Percentiles rank a stretch among this genome's conserved stretches.
Evolutionary conservation across 2,888 invertebrate species (phyloP).

Genomic region (Balanococcus diminutus): DNA sequence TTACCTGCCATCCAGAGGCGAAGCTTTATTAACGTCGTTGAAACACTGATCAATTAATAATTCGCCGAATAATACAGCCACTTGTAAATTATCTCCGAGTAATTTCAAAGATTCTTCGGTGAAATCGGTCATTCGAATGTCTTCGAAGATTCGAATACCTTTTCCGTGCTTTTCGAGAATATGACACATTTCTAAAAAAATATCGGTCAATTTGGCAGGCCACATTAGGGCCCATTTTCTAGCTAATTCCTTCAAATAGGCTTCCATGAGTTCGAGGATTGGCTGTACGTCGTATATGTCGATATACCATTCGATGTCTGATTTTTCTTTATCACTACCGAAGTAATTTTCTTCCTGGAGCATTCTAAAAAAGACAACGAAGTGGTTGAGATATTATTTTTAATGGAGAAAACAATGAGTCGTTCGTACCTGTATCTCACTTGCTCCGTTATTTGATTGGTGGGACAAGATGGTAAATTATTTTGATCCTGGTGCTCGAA

Average conservation of each 20-base stretch:
- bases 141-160: neutral
- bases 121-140: neutral
- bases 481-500: constrained; percentile 65
- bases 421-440: constrained; percentile 51
- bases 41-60: constrained; percentile 54
- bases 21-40: constrained; percentile 31
- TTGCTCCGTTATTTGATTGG: constrained; percentile 52
- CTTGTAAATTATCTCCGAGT: constrained; percentile 47
- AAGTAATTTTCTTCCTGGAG: constrained; percentile 67
- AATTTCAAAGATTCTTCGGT: constrained; percentile 27
- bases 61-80: constrained; percentile 56
- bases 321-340: constrained; percentile 69
- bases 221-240: constrained; percentile 70
- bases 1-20: constrained; percentile 55
- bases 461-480: constrained; percentile 49
- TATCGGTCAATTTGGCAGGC: constrained; percentile 68
- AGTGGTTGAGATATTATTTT: neutral
- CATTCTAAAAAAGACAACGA: constrained; percentile 55
- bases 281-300: constrained; percentile 63
- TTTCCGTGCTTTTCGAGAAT: constrained; percentile 58
- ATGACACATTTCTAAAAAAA: constrained; percentile 69
- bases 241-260: constrained; percentile 67
- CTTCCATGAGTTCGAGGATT: constrained; percentile 68
- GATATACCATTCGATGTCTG: constrained; percentile 71
- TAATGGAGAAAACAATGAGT: neutral